Percentiles rank a stretch among this genome's conserved stretches.
phyloP scores from a whole-genome alignment of 2,113 vertebrate genomes.

The Aegypius monachus region DNA sequence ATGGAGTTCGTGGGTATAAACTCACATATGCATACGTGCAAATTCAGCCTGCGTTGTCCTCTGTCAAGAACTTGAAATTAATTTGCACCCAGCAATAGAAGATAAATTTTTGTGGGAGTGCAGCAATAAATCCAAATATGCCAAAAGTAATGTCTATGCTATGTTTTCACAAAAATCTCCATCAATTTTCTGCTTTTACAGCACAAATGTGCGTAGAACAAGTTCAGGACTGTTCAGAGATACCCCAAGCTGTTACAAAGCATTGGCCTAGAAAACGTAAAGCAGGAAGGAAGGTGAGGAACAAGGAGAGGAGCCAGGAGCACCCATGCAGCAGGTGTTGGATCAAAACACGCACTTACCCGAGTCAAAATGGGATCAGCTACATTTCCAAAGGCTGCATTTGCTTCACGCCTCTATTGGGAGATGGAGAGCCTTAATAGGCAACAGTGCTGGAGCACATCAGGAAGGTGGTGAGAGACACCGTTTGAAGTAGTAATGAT shows the following conservation, averaged over 20 bases:
- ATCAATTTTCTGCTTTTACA: not conserved
- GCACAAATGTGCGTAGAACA: not conserved
- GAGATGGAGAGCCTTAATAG: not conserved
- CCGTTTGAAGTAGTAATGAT: not conserved
- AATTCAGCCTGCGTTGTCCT: not conserved
- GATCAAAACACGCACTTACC: not conserved
- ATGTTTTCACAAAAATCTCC: not conserved
- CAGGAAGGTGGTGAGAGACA: not conserved
- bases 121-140: not conserved
- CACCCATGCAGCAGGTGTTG: not conserved
- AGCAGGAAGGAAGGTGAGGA: not conserved
- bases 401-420: not conserved
- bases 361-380: not conserved
- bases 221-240: not conserved
- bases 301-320: not conserved
- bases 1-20: fast-evolving
- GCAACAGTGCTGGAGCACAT: not conserved
- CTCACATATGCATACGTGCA: fast-evolving
- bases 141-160: not conserved
- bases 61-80: not conserved
- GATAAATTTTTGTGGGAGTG: not conserved
- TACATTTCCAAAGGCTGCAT: not conserved
- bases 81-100: not conserved
- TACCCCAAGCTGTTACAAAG: not conserved
- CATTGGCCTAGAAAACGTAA: not conserved